Percentiles rank a stretch among this genome's conserved stretches.
Evolutionary conservation across 2,888 invertebrate species (phyloP).

Genomic region (Drosophila nigritarsus): DNA sequence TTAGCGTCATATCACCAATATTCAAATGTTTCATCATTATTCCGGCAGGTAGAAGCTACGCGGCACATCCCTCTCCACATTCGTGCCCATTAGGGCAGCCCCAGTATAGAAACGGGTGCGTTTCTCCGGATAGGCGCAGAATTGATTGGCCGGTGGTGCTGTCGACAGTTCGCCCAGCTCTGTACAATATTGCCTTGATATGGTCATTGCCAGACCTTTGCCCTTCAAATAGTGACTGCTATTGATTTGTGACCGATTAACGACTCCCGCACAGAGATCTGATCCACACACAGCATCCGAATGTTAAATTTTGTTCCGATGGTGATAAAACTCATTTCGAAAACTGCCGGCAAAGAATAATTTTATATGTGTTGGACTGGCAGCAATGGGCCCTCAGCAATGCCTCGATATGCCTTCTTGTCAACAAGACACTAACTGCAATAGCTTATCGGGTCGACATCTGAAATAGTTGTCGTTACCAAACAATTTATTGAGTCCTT

Average conservation of each 20-base stretch:
- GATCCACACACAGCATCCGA: slow-evolving; percentile 19
- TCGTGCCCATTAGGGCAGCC: slow-evolving; percentile 44
- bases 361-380: not conserved
- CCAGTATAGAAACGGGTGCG: slow-evolving; percentile 43
- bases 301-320: not conserved
- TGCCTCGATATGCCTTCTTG: not conserved
- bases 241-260: slow-evolving; percentile 17
- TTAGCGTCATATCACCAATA: slow-evolving; percentile 8
- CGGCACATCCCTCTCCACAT: slow-evolving; percentile 46
- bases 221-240: too few species aligned
- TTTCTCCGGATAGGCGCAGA: slow-evolving; percentile 50
- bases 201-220: too few species aligned
- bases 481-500: slow-evolving; percentile 62
- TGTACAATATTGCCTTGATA: too few species aligned
- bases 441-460: slow-evolving; percentile 50
- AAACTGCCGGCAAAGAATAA: not conserved
- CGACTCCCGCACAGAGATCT: slow-evolving; percentile 34
- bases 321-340: not conserved
- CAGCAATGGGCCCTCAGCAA: too few species aligned
- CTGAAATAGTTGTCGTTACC: slow-evolving; percentile 45
- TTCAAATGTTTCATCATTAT: slow-evolving; percentile 27
- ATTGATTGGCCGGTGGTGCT: slow-evolving; percentile 47
- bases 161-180: not conserved
- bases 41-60: slow-evolving; percentile 53
- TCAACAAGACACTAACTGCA: slow-evolving; percentile 9